Evolutionary conservation across 2,113 vertebrate species (phyloP).

Genomic region (Phylloscopus trochilus): DNA sequence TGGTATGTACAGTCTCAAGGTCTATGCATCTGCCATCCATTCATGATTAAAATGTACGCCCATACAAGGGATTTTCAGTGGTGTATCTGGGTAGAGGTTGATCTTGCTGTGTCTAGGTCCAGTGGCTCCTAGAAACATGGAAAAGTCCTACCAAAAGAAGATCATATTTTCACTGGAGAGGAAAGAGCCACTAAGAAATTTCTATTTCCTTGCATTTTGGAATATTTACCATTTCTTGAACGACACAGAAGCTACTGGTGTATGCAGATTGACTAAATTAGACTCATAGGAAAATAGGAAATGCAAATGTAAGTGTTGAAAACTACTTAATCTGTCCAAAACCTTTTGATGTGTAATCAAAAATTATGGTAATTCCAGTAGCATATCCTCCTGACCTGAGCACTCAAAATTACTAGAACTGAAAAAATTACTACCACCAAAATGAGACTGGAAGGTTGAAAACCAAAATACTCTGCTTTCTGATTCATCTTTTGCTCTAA

Average conservation of each 20-base stretch:
- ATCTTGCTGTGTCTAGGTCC: not conserved
- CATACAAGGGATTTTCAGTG: not conserved
- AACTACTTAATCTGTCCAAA: not conserved
- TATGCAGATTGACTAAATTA: not conserved
- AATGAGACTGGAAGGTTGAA: not conserved
- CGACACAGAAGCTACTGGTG: not conserved
- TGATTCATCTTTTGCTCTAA: not conserved
- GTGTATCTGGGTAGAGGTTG: not conserved
- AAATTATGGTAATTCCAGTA: not conserved
- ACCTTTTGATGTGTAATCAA: not conserved
- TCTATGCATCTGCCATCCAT: not conserved
- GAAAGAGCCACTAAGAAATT: not conserved
- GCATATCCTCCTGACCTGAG: not conserved
- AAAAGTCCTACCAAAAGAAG: not conserved
- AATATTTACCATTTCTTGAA: not conserved
- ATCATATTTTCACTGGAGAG: not conserved
- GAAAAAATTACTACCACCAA: not conserved
- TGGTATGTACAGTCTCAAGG: not conserved
- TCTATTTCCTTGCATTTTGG: not conserved
- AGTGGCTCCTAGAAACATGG: not conserved
- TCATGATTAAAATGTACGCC: not conserved
- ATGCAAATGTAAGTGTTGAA: not conserved
- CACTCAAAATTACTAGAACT: not conserved
- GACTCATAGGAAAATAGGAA: not conserved
- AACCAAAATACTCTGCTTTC: not conserved